A percentile compares a stretch with the other conserved stretches of the same genome.
Evolutionary conservation across 2,113 vertebrate genomes (phyloP).

Genomic region (Macroglossus sobrinus): DNA sequence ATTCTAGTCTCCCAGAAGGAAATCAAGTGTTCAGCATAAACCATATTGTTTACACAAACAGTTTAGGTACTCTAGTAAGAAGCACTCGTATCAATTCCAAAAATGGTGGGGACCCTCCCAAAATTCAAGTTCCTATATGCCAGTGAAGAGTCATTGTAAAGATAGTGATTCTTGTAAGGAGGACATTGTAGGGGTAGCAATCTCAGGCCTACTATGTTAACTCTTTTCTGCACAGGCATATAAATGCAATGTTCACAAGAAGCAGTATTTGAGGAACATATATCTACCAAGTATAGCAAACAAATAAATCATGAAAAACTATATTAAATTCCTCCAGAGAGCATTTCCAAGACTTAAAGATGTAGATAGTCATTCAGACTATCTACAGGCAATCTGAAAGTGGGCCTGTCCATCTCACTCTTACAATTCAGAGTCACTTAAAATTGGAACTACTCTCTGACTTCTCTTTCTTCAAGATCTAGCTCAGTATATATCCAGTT

Average conservation of each 20-base stretch:
- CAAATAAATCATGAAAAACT: neutral
- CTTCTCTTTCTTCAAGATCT: neutral
- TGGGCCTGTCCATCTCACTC: neutral
- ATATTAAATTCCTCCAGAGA: neutral
- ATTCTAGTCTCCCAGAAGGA: neutral
- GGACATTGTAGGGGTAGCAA: neutral
- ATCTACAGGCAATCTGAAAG: neutral
- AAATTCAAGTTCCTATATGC: neutral
- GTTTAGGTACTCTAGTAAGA: neutral
- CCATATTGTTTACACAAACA: neutral
- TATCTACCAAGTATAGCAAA: neutral
- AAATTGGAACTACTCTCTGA: neutral
- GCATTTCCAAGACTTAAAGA: neutral
- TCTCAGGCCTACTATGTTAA: neutral
- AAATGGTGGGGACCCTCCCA: neutral
- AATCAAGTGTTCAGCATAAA: neutral
- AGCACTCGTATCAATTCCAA: neutral
- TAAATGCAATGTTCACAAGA: neutral
- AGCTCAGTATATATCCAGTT: neutral
- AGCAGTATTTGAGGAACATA: neutral
- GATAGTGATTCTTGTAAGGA: neutral
- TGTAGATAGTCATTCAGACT: neutral
- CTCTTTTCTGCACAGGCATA: neutral
- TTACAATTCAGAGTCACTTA: neutral
- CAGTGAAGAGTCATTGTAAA: neutral